Percentiles rank a stretch among this genome's conserved stretches.
Conservation (phyloP, 2,888 invertebrate genomes). For the Muscina levida region DNA sequence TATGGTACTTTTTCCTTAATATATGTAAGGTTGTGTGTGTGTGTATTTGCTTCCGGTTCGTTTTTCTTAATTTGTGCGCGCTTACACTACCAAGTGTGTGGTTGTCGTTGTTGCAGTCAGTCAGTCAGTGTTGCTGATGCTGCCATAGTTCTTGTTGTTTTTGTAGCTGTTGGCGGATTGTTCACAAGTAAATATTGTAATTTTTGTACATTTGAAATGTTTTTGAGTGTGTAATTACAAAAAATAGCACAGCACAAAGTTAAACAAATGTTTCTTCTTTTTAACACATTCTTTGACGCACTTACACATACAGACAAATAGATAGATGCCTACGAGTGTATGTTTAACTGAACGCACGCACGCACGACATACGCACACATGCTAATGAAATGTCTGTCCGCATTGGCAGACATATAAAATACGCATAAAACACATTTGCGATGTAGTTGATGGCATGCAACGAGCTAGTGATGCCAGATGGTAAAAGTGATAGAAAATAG, state of each 20-base stretch:
- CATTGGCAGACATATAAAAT: neutral
- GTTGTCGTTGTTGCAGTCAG: too few species aligned
- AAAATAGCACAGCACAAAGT: constrained; percentile 36
- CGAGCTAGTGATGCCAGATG: neutral
- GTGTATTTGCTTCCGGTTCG: constrained; percentile 6
- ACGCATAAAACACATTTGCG: neutral
- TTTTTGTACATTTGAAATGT: constrained; percentile 32
- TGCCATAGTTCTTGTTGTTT: neutral
- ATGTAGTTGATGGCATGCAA: neutral
- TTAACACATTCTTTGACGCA: constrained; percentile 24
- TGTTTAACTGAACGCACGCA: neutral
- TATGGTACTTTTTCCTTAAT: neutral
- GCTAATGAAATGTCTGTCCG: too few species aligned
- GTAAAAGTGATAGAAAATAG: neutral
- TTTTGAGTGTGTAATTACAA: constrained; percentile 35
- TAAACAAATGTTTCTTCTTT: constrained; percentile 29
- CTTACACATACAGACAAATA: neutral
- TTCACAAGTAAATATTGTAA: constrained; percentile 25
- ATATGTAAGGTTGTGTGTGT: neutral
- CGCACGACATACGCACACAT: neutral
- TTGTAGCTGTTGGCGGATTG: neutral
- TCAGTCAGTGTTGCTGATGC: too few species aligned
- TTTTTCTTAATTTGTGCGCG: constrained; percentile 9
- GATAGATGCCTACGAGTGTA: too few species aligned
- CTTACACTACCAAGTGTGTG: too few species aligned